Base-by-base conservation (phyloP, 2,888 invertebrate species). In the Eilema depressum region DNA sequence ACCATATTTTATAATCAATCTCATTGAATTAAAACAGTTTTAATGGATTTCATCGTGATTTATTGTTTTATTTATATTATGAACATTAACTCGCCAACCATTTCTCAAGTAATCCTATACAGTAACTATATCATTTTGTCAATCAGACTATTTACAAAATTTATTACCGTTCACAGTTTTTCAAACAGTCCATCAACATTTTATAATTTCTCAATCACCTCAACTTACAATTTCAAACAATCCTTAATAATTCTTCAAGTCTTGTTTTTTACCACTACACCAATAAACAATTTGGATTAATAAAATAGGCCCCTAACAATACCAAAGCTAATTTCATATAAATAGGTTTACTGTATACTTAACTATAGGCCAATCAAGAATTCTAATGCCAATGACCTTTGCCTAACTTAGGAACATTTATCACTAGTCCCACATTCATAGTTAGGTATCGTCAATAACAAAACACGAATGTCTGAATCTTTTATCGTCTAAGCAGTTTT, bases 381-480 rank as follows among this genome's bases (percentile, higher is more conserved):
- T 26, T 59, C 17, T 17, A 28, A 26, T 59, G 66, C 14, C 56
- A 65, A 65, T 56, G 65, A 33, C 33, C 66, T 57, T 30, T 57
- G 17, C 33, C 56, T n/a, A 65, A 56, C 56, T 57, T 59, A 59
- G 26, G 28, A 59, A 59, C 20, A 61, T 61, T 30, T n/a, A 53
- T 53, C 67, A 67, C 60, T 8, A 28, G n/a, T 30, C 23, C 17
- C 53, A 62, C 63, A 57, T 63, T 53, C 56, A 68, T 63, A 56
- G 64, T 20, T 23, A 64, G 57, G 53, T 60, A 33, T 66, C 67
- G 71, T 78, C 81, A 82, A 80, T 78, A 80, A 74, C 83, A 71
- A 76, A 81, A 78, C 78, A 83, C 73, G 79, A 81, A 76, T 62
- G 64, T 70, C 73, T 77, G 71, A 80, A 80, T 82, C 71, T 82